A percentile compares a stretch with the other conserved stretches of the same genome.
Conservation (phyloP, 1,140 invertebrate genomes). For the Atta cephalotes region DNA sequence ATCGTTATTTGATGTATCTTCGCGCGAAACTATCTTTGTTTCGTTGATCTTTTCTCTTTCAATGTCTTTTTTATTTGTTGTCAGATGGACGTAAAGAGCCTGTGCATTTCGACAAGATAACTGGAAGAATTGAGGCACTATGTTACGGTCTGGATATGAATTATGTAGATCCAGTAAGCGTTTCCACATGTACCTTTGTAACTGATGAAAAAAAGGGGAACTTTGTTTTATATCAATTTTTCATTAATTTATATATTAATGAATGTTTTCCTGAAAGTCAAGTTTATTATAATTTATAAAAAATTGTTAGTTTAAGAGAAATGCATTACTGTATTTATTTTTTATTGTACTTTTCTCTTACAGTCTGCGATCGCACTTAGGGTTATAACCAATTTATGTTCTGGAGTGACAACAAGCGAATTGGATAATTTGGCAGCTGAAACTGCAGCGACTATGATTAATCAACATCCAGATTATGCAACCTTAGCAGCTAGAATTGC, state of each 20-base stretch:
- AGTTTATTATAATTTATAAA: neutral
- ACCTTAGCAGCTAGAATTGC: slow-evolving; percentile 97
- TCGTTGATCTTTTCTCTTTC: neutral
- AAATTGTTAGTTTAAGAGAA: neutral
- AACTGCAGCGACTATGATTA: slow-evolving; percentile 97
- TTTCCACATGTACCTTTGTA: neutral
- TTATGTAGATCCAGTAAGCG: slow-evolving; percentile 97
- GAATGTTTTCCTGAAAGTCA: neutral
- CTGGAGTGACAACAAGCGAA: slow-evolving; percentile 98
- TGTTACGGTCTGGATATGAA: slow-evolving; percentile 98
- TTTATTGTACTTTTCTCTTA: neutral
- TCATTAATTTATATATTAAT: neutral
- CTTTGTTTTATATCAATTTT: neutral
- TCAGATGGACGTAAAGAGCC: slow-evolving; percentile 95
- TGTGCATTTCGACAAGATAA: slow-evolving; percentile 99
- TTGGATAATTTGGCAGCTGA: slow-evolving; percentile 98
- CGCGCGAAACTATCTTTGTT: neutral
- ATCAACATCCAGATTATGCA: slow-evolving; percentile 98
- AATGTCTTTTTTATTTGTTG: slow-evolving; percentile 69
- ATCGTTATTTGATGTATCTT: neutral
- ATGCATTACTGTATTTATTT: neutral
- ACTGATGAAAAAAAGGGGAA: neutral
- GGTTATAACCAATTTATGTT: slow-evolving; percentile 97
- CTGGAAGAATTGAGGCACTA: slow-evolving; percentile 96
- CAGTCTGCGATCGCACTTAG: slow-evolving; percentile 93